Conservation (phyloP, 2,888 invertebrate species). For the Chrysolina haemoptera region DNA sequence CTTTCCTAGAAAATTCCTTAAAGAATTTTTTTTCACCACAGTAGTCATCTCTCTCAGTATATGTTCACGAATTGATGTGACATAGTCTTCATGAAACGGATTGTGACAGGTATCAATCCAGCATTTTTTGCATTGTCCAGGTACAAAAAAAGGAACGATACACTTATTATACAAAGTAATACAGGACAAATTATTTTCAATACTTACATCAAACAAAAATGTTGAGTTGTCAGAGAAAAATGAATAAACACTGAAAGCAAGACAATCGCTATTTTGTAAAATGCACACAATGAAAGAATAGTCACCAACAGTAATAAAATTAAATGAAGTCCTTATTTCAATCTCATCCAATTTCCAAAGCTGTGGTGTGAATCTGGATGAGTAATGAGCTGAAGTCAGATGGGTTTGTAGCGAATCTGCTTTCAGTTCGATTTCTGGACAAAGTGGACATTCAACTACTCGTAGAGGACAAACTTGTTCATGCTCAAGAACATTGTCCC, state of each 20-base stretch:
- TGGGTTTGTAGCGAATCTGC: background rate
- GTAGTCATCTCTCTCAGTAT: background rate
- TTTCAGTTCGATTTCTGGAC: background rate
- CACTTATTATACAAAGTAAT: background rate
- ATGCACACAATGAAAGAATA: background rate
- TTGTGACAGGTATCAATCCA: constrained; percentile 4
- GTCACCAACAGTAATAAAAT: background rate
- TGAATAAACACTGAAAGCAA: constrained; percentile 13
- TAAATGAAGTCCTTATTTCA: background rate
- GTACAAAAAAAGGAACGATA: background rate
- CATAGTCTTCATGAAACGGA: background rate
- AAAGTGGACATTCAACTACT: constrained; percentile 8
- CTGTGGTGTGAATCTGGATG: background rate
- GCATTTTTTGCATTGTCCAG: constrained; percentile 17
- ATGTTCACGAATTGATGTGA: background rate
- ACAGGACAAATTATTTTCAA: background rate
- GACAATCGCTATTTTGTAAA: constrained; percentile 7
- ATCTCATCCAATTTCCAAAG: constrained; percentile 15
- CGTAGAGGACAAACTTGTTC: constrained; percentile 1
- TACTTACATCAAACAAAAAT: constrained; percentile 3
- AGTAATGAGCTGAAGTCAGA: background rate
- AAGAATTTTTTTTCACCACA: constrained; percentile 4
- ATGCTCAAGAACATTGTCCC: background rate
- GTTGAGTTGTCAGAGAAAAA: background rate
- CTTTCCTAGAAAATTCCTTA: constrained; percentile 8